These are phyloP conservation scores for Alauda arvensis DNA, from an alignment of 2,797 vertebrate species.

Conservation along the genomic window DNA sequence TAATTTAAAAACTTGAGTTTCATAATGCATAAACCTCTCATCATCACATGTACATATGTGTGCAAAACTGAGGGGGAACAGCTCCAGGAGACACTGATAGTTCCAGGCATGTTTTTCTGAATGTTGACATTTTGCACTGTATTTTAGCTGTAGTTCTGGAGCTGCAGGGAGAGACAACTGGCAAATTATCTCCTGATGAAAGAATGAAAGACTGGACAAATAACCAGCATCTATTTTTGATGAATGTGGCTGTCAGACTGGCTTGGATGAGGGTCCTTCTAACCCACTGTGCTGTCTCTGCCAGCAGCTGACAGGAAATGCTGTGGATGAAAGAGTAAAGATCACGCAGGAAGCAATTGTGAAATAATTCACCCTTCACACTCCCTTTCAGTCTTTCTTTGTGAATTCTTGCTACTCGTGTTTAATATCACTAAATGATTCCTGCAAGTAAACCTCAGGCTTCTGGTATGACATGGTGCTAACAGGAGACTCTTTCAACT, in stretches of 20 bases:
- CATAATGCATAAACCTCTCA: not conserved
- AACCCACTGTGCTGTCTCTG: not conserved
- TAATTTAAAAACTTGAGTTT: not conserved
- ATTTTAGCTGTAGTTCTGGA: not conserved
- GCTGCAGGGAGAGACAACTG: not conserved
- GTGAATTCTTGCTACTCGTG: not conserved
- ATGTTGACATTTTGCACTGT: not conserved
- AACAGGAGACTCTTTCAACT: constrained; percentile 13
- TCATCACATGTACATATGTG: not conserved
- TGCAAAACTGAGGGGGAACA: not conserved
- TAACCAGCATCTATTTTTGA: not conserved
- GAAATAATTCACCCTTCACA: not conserved
- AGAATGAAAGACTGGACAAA: not conserved
- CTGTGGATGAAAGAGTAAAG: not conserved
- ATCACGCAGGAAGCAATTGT: not conserved
- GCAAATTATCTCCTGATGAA: not conserved
- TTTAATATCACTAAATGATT: not conserved
- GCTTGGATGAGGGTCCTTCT: not conserved
- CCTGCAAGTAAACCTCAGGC: not conserved
- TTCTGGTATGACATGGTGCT: not conserved
- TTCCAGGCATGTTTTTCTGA: not conserved
- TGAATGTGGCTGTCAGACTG: not conserved
- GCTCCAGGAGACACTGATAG: not conserved
- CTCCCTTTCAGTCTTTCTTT: not conserved
- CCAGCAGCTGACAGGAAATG: not conserved